Evolutionary conservation across 2,888 invertebrate species (phyloP), one percentile per base, ranked within the genome.

Genomic region (Metallyticus violacea): DNA sequence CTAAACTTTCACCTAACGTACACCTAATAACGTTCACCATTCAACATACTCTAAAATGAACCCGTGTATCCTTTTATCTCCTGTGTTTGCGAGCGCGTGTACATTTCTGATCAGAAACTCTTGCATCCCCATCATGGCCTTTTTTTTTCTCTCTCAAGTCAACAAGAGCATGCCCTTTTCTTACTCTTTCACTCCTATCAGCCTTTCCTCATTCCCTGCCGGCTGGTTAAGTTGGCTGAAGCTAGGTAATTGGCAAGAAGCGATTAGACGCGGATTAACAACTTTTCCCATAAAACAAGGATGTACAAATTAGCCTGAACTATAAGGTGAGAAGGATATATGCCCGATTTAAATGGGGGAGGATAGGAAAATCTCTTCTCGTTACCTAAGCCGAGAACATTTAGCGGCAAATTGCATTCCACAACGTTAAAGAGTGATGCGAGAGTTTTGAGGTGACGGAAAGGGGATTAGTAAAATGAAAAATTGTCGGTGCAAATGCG

Each of bases 221-320:
- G 81, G 28, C 81, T 81, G 62, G 26, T 26, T 62, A 26, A 62
- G 40, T 62, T 40, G 9, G 22, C 40, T 62, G 15, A 9, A 62
- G 40, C 15, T 62, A 3, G 40, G 40, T 26, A 81, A 86, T 86
- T 81, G 62, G 29, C 81, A 29, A 81, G 86, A 27, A 27, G 77
- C 81, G 86, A 86, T 86, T 81, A 86, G 77, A 77, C 26, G 25
- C 81, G 86, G 81, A 86, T 86, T 86, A 86, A 86, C 81, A 86
- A 86, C 77, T 81, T 81, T 77, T 26, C 29, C 30, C 77, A 86
- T 77, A 86, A 79, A 86, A 81, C 81, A 85, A 79, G 85, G 77
- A 15, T 76, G 76, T 80, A 81, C 62, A 85, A 80, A 85, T 85
- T 81, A 85, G 80, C 80, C n/a, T 62, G 15, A 15, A 4, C 40